Evolutionary conservation across 2,888 invertebrate species (phyloP).

Genomic region (Ptilodon capucinus): DNA sequence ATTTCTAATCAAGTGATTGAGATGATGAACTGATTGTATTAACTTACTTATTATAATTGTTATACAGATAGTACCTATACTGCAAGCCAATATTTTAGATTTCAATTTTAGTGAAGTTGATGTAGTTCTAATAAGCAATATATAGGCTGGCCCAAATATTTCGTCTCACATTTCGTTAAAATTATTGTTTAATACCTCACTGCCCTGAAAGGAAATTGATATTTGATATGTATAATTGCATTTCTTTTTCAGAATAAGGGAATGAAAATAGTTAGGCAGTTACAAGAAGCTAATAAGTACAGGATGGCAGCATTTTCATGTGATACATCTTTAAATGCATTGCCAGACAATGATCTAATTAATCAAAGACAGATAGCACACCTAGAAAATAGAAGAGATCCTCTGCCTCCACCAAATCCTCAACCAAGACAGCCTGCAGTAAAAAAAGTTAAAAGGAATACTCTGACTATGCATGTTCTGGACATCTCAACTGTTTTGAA

Average conservation of each 20-base stretch:
- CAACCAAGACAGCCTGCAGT: constrained; percentile 67
- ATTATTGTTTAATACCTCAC: too few species aligned
- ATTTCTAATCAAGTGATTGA: too few species aligned
- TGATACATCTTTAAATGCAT: constrained; percentile 57
- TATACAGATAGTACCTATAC: too few species aligned
- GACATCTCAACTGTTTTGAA: constrained; percentile 89
- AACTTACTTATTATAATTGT: too few species aligned
- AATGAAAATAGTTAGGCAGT: constrained; percentile 72
- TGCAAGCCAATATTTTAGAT: too few species aligned
- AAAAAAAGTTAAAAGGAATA: constrained; percentile 85
- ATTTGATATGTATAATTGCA: not conserved
- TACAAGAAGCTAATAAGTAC: constrained; percentile 77
- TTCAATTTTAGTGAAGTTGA: too few species aligned
- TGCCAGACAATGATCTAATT: constrained; percentile 73
- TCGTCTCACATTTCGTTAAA: too few species aligned
- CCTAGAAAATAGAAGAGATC: constrained; percentile 66
- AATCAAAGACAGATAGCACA: constrained; percentile 76
- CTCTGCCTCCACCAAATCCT: constrained; percentile 56
- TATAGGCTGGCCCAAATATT: too few species aligned
- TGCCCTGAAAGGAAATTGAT: not conserved
- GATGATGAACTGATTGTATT: too few species aligned
- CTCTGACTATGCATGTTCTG: constrained; percentile 92
- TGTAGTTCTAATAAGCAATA: too few species aligned
- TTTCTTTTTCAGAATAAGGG: constrained; percentile 64
- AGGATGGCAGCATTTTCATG: constrained; percentile 81